These are phyloP conservation scores for Anhinga anhinga DNA, from an alignment of 2,113 vertebrate genomes.

Conservation along the genomic window DNA sequence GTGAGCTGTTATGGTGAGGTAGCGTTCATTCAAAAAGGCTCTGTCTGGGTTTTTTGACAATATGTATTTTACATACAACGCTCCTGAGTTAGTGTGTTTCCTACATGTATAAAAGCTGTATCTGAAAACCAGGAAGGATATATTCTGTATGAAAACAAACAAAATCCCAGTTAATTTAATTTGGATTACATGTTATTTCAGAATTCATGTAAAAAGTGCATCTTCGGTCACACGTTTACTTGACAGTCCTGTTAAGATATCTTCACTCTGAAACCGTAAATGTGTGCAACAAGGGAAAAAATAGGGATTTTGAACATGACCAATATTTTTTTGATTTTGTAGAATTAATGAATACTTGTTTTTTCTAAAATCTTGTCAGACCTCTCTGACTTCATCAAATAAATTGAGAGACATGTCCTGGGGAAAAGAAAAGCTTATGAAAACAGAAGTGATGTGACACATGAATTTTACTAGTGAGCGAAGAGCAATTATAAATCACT, in stretches of 20 bases:
- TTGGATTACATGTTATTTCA: not conserved
- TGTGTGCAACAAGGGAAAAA: not conserved
- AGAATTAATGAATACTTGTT: not conserved
- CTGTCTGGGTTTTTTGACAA: not conserved
- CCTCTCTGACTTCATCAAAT: not conserved
- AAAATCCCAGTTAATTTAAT: not conserved
- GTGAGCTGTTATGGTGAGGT: not conserved
- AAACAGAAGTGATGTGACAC: not conserved
- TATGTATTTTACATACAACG: not conserved
- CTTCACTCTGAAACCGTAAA: not conserved
- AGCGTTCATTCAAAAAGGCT: not conserved
- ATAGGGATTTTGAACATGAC: not conserved
- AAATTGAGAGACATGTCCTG: not conserved
- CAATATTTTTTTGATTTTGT: not conserved
- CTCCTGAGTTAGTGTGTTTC: not conserved
- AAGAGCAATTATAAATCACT: not conserved
- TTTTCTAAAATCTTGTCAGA: not conserved
- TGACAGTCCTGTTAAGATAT: not conserved
- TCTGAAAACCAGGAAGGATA: not conserved
- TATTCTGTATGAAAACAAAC: not conserved
- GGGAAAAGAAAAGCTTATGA: not conserved
- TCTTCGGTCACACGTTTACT: not conserved
- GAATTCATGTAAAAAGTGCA: not conserved
- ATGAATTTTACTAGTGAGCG: not conserved
- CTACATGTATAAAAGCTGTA: not conserved